Evolutionary conservation across 92 coral and sea anemone genomes (phyloP).

Genomic region (Meandrina meandrites): DNA sequence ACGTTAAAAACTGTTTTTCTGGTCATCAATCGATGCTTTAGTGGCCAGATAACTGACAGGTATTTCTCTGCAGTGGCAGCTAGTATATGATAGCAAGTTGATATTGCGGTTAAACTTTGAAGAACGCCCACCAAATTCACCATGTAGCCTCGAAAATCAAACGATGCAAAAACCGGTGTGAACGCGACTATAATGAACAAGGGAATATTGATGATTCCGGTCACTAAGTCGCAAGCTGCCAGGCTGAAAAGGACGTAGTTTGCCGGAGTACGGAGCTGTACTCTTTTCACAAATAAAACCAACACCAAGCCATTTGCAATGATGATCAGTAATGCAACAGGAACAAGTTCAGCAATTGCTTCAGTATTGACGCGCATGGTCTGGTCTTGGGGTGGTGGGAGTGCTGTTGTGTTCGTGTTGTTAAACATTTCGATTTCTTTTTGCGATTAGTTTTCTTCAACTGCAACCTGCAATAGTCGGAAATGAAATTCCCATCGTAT

Average conservation of each 20-base stretch:
- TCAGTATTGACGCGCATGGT: background rate
- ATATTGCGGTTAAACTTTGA: constrained; percentile 43
- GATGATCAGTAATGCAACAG: constrained; percentile 35
- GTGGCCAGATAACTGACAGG: constrained; percentile 44
- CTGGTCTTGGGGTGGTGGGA: background rate
- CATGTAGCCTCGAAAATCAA: background rate
- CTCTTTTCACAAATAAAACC: constrained; percentile 23
- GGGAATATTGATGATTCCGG: constrained; percentile 57
- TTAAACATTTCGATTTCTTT: background rate
- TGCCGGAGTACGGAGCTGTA: constrained; percentile 35
- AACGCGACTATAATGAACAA: constrained; percentile 31
- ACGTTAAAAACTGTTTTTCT: constrained; percentile 20
- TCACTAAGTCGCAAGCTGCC: constrained; percentile 55
- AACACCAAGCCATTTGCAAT: constrained; percentile 48
- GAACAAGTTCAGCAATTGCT: constrained; percentile 37
- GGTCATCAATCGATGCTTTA: constrained; percentile 24
- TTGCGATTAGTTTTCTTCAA: background rate
- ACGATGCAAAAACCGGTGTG: constrained; percentile 16
- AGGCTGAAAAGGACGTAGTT: constrained; percentile 54
- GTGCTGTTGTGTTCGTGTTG: background rate
- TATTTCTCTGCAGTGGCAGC: constrained; percentile 50
- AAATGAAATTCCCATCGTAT: background rate
- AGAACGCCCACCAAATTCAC: constrained; percentile 10
- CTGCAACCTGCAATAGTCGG: background rate
- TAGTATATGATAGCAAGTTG: constrained; percentile 57